Evolutionary conservation across 2,888 invertebrate genomes (phyloP).

Genomic region (Euclidia mi): DNA sequence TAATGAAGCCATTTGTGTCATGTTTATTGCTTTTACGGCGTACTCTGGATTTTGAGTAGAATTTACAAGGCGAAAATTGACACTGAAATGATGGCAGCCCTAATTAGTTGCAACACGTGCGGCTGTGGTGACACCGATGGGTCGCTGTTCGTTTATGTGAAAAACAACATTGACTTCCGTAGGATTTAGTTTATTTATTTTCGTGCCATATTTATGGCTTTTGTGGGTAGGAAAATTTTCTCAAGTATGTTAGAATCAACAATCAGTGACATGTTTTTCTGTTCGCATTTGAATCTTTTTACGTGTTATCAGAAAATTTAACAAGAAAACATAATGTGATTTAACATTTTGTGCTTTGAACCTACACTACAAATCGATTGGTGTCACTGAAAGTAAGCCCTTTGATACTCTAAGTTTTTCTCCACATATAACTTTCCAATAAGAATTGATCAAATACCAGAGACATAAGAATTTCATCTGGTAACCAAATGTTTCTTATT

Average conservation of each 20-base stretch:
- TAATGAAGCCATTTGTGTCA: constrained; percentile 89
- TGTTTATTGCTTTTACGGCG: constrained; percentile 88
- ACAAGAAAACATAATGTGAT: no score
- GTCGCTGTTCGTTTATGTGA: constrained; percentile 14
- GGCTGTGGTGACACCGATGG: constrained; percentile 39
- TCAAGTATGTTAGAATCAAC: neutral
- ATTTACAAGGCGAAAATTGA: constrained; percentile 88
- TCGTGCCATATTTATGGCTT: constrained; percentile 24
- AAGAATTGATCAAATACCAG: no score
- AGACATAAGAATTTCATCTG: no score
- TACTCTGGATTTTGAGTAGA: constrained; percentile 83
- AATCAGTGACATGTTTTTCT: neutral
- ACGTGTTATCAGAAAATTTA: no score
- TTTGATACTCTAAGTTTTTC: no score
- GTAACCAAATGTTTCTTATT: neutral
- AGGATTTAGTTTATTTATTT: constrained; percentile 39
- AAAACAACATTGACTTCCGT: constrained; percentile 41
- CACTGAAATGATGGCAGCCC: constrained; percentile 75
- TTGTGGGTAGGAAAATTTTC: neutral
- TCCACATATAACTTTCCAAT: no score
- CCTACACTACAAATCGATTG: no score
- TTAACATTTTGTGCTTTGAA: no score
- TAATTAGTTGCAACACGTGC: constrained; percentile 79
- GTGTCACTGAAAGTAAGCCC: no score
- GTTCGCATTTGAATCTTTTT: no score